Evolutionary conservation across 1,140 invertebrate species (phyloP).

Genomic region (Liolophura sinensis): DNA sequence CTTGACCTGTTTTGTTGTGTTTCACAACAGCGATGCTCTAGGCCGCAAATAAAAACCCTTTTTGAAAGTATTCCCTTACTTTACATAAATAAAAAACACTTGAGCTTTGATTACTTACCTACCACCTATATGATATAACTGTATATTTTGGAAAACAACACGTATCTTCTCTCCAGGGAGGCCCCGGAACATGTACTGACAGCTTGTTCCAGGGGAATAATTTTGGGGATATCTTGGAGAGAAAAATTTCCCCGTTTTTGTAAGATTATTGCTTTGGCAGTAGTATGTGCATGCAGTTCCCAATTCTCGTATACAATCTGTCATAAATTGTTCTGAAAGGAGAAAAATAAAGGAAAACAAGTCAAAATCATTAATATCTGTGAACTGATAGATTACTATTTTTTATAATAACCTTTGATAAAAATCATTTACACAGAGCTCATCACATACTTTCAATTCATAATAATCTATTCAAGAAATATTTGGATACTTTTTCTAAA

Average conservation of each 20-base stretch:
- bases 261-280: constrained; percentile 22
- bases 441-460: too few species aligned
- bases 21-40: too few species aligned
- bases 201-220: constrained; percentile 78
- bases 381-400: too few species aligned
- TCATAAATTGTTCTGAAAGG: constrained; percentile 26
- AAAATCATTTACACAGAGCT: too few species aligned
- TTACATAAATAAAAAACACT: too few species aligned
- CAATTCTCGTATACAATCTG: constrained; percentile 16
- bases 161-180: constrained; percentile 55
- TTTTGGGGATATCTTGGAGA: constrained; percentile 82
- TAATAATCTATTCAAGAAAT: too few species aligned
- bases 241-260: constrained; percentile 73
- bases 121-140: constrained; percentile 27
- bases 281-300: constrained; percentile 31
- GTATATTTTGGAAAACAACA: constrained; percentile 55
- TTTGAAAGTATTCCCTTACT: too few species aligned
- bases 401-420: too few species aligned
- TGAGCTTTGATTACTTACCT: constrained; percentile 20
- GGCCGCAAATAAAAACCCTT: too few species aligned
- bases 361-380: too few species aligned
- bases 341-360: constrained; percentile 5
- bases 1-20: too few species aligned
- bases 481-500: too few species aligned
- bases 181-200: constrained; percentile 74